phyloP scores from a whole-genome alignment of 2,888 invertebrate species.

The Leptothorax acervorum region DNA sequence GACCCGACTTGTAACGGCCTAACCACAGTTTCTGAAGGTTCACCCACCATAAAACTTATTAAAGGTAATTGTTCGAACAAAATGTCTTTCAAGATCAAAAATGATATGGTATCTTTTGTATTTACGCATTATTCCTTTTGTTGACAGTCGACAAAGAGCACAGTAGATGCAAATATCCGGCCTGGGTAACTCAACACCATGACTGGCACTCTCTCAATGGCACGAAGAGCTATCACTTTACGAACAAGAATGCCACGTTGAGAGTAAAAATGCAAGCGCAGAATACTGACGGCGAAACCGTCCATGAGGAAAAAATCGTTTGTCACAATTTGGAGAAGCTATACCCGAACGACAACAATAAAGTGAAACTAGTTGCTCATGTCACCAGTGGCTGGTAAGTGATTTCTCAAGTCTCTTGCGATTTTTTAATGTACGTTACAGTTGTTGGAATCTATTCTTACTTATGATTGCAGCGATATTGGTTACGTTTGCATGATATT shows the following conservation, averaged over 20 bases:
- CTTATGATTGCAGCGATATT: constrained; percentile 89
- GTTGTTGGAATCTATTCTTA: background rate
- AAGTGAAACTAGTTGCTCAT: constrained; percentile 91
- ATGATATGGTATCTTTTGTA: background rate
- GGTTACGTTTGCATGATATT: constrained; percentile 93
- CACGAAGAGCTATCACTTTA: constrained; percentile 90
- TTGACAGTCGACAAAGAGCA: constrained; percentile 90
- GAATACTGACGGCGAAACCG: constrained; percentile 77
- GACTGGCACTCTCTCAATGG: constrained; percentile 93
- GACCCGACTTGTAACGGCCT: constrained; percentile 93
- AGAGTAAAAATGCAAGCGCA: constrained; percentile 86
- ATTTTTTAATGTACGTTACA: background rate
- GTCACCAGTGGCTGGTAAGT: constrained; percentile 92
- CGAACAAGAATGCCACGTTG: constrained; percentile 91
- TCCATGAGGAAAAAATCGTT: constrained; percentile 83
- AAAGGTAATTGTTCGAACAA: constrained; percentile 87
- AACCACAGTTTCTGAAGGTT: constrained; percentile 91
- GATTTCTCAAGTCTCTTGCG: background rate
- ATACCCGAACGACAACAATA: constrained; percentile 82
- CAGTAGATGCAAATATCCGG: constrained; percentile 92
- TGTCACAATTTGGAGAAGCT: constrained; percentile 82
- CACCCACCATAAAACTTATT: constrained; percentile 91
- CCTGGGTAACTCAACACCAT: constrained; percentile 92
- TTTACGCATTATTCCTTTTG: constrained; percentile 45
- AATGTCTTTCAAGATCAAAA: background rate